These are phyloP conservation scores for Heliconius ethilla DNA, from an alignment of 2,888 invertebrate species.

Conservation along the genomic window DNA sequence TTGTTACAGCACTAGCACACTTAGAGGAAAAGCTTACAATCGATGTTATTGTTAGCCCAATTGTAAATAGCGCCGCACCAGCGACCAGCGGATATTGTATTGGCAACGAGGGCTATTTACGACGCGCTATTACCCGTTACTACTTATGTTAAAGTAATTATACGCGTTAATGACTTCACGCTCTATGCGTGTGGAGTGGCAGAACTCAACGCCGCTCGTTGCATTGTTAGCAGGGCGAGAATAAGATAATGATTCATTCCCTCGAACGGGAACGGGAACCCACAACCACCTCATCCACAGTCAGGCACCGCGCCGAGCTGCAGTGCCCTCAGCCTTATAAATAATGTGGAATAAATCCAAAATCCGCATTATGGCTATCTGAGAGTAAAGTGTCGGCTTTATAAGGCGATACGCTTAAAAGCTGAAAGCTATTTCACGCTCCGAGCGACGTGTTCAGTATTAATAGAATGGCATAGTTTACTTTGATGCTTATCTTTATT, in stretches of 20 bases:
- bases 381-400: constrained; percentile 8
- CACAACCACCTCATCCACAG: background rate
- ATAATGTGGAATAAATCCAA: constrained; percentile 4
- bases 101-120: constrained; percentile 25
- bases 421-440: constrained; percentile 19
- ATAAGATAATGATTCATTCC: background rate
- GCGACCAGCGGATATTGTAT: constrained; percentile 37
- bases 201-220: no score
- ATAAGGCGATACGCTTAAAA: constrained; percentile 20
- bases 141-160: background rate
- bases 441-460: constrained; percentile 2
- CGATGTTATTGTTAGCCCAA: constrained; percentile 47
- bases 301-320: background rate
- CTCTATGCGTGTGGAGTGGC: no score
- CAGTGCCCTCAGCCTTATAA: background rate
- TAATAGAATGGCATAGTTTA: constrained; percentile 18
- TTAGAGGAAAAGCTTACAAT: constrained; percentile 41
- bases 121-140: background rate
- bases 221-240: background rate
- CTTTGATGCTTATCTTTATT: background rate
- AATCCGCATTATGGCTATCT: constrained; percentile 21
- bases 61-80: constrained; percentile 46
- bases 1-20: constrained; percentile 37
- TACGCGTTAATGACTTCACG: background rate
- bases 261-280: background rate